Base-by-base conservation (phyloP, 2,797 vertebrate genomes). In the Coregonus suidteri region DNA sequence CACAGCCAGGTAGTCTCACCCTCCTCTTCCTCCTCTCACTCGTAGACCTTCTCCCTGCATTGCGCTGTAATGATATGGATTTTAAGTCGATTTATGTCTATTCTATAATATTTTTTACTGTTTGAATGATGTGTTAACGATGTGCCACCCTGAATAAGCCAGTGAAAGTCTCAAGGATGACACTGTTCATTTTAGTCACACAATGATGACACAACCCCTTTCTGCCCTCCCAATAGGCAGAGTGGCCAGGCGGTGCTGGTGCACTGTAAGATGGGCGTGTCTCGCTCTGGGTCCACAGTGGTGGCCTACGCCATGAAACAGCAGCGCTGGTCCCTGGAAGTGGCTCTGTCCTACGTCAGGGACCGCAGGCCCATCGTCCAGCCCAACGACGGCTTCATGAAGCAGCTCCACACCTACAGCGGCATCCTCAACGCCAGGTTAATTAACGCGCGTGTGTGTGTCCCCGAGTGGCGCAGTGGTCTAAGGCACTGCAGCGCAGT, bases 251-350 rank as follows among this genome's bases (percentile, higher is more conserved):
- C 94, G 0, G 96, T 94, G 47, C 87, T 99, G 78, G 98, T 99
- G 59, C 98, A 99, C 89, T 99, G 98, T 85, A 98, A 98, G 85
- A 99, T 99, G 98, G 98, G 98, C 0, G 93, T 98, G 86, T 99
- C 97, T 75, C 97, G 98, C 82, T 99, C 98, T 0, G 95, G 96
- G 0, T 98, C 98, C 87, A 98, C 98, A 0, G 98, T 99, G 81
- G 91, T 97, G 1, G 97, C 98, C 7, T 99, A 96, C 0, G 93
- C 95, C 89, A 99, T 99, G 98, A 99, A 99, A 90, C 94, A 98
- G 81, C 93, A 96, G 0, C 91, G 84, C 76, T 98, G 96, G 97
- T 0, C 93, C 0, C 89, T 98, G 88, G 97, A 99, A 30, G 81
- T 87, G 74, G 94, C 97, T 0, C 87, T 97, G 75, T 79, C 80